phyloP scores from a whole-genome alignment of 2,797 vertebrate genomes.

The Hyperoplus immaculatus region DNA sequence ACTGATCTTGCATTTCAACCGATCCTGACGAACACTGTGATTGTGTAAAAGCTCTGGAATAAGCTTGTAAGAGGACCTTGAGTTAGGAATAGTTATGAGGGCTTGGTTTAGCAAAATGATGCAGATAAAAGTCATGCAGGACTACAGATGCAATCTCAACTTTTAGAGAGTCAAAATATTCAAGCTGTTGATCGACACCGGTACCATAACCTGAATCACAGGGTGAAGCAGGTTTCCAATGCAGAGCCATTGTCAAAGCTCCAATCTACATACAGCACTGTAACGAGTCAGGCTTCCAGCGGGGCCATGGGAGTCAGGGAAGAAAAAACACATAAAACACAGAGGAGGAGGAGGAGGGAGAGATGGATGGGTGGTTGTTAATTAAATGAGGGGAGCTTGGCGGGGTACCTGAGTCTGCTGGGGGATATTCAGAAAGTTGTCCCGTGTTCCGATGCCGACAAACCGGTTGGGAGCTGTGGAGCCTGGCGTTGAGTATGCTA shows the following conservation, averaged over 20 bases:
- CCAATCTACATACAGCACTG: conserved; percentile 6
- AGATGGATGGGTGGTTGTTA: conserved; percentile 71
- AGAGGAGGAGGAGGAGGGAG: conserved; percentile 45
- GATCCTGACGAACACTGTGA: background rate
- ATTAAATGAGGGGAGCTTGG: conserved; percentile 74
- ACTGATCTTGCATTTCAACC: background rate
- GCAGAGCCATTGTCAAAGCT: conserved; percentile 39
- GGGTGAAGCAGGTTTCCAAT: conserved; percentile 20
- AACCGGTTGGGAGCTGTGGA: conserved; percentile 98
- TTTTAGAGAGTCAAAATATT: conserved; percentile 18
- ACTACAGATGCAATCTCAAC: conserved; percentile 11
- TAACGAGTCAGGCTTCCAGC: conserved; percentile 43
- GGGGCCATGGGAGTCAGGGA: conserved; percentile 48
- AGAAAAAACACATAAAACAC: conserved; percentile 59
- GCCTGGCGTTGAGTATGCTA: conserved; percentile 98
- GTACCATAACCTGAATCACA: conserved; percentile 18
- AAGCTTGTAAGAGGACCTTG: background rate
- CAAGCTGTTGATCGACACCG: conserved; percentile 19
- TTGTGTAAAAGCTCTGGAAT: background rate
- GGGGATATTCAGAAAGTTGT: conserved; percentile 99
- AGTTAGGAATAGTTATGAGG: background rate
- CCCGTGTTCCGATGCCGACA: conserved; percentile 99
- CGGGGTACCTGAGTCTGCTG: conserved; percentile 95
- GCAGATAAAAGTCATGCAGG: conserved; percentile 9
- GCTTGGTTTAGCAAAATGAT: conserved; percentile 3